Evolutionary conservation across 2,888 invertebrate species (phyloP), one percentile per base, ranked within the genome.

Genomic region (Microctonus hyperodae): DNA sequence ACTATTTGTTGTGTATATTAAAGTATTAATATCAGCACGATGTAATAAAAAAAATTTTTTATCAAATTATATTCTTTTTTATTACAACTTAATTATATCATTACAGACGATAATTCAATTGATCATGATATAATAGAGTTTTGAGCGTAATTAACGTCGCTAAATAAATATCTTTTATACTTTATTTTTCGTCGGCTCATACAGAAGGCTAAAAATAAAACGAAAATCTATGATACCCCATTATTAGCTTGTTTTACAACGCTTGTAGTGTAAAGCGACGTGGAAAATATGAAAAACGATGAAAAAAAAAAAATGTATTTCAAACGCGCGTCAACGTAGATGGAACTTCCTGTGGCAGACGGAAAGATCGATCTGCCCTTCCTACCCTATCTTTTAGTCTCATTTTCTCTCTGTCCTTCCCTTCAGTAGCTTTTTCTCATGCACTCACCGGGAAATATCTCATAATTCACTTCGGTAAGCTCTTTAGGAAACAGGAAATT

Each of bases 401-500:
- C 28, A 5, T 44, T 44, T 16, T 20, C n/a, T 35, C 6, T 44
- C 16, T 44, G 7, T 44, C 37, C 13, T 37, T 4, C 31, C 6
- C 3, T 31, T 31, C 6, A 5, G 3, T 31, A 5, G 13, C 13
- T 37, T 37, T 37, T 37, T 70, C 44, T 48, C 40, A 23, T 28
- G 31, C 55, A 40, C 62, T 66, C 71, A 71, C 73, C 78, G 79
- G 44, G 78, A 79, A 81, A 79, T 79, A 80, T 79, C 79, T 77
- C 79, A 78, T 80, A 82, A 81, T 78, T 82, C 80, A 77, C 74
- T 79, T 78, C 73, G 74, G 76, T 79, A 79, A 80, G 78, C 78
- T 80, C 79, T 81, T 80, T 79, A 80, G 81, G 81, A 82, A 82
- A 75, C 77, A 78, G 81, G 80, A 82, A 82, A 81, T 82, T 81